Conservation (phyloP, 2,888 invertebrate species). For the Dolichomitus sp. region DNA sequence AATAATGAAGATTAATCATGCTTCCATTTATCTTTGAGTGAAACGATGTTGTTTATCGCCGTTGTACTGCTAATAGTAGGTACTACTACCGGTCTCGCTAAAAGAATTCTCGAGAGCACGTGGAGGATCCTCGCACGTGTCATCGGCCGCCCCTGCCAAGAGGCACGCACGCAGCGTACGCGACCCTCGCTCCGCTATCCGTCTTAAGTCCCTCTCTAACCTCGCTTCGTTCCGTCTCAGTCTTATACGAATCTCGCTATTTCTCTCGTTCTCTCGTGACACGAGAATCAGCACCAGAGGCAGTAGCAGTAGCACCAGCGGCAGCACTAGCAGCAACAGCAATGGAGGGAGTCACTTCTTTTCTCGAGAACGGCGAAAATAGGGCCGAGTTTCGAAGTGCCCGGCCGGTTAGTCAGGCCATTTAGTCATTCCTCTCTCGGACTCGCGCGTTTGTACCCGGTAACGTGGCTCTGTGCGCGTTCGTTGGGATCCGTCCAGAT, state of each 20-base stretch:
- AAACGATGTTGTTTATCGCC: slow-evolving; percentile 6
- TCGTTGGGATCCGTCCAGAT: slow-evolving; percentile 79
- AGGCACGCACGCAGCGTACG: slow-evolving; percentile 65
- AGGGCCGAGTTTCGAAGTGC: slow-evolving; percentile 78
- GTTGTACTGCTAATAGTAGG: slow-evolving; percentile 2
- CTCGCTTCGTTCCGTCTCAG: slow-evolving; percentile 30
- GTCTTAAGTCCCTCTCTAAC: slow-evolving; percentile 58
- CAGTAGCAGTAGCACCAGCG: slow-evolving; percentile 1
- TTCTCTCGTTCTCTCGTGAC: slow-evolving; percentile 43
- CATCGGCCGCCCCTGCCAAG: slow-evolving; percentile 67
- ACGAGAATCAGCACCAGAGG: slow-evolving; percentile 36
- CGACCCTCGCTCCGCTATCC: slow-evolving; percentile 63
- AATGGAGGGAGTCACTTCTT: slow-evolving; percentile 59
- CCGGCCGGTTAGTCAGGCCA: slow-evolving; percentile 79
- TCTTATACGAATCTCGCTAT: slow-evolving; percentile 46
- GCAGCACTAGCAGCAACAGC: slow-evolving; percentile 16
- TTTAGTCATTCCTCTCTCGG: slow-evolving; percentile 79
- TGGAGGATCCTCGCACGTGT: slow-evolving; percentile 67
- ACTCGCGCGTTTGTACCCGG: slow-evolving; percentile 72
- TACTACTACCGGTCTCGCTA: slow-evolving; percentile 37
- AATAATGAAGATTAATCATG: too few relatives aligned
- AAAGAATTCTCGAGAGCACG: slow-evolving; percentile 67
- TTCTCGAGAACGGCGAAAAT: slow-evolving; percentile 73
- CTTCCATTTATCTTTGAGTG: neutral
- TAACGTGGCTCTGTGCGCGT: slow-evolving; percentile 73